Evolutionary conservation across 2,113 vertebrate species (phyloP).

Genomic region (Atlantisia rogersi): DNA sequence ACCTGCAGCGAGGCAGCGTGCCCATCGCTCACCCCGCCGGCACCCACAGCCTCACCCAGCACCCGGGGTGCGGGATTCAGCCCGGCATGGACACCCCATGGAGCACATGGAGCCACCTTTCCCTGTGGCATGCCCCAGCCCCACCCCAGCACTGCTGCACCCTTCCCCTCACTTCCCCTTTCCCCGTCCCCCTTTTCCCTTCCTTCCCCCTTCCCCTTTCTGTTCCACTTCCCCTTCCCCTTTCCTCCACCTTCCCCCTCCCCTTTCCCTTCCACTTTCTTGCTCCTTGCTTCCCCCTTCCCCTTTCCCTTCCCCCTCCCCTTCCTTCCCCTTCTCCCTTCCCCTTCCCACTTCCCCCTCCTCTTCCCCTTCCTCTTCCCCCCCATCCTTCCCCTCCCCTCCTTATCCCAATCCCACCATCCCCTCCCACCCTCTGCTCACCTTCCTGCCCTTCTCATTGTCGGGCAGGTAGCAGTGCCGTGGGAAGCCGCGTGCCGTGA

Average conservation of each 20-base stretch:
- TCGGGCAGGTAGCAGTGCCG: slow-evolving; percentile 96
- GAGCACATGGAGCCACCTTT: background rate
- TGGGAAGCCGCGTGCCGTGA: slow-evolving; percentile 93
- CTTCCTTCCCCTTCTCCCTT: no score
- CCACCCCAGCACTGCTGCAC: background rate
- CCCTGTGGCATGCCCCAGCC: background rate
- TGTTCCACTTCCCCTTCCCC: no score
- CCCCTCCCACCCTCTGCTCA: slow-evolving; percentile 21
- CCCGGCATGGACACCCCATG: accelerated
- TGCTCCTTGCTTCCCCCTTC: no score
- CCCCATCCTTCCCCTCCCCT: no score
- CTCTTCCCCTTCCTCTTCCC: background rate
- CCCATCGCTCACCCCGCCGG: accelerated
- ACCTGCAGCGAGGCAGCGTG: slow-evolving; percentile 45
- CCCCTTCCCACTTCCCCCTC: accelerated
- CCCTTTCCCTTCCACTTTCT: background rate
- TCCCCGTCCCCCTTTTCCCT: no score
- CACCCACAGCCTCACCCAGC: background rate
- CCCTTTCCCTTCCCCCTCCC: no score
- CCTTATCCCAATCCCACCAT: background rate
- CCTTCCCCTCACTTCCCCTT: background rate
- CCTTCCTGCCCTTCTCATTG: slow-evolving; percentile 93
- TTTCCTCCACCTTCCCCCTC: no score
- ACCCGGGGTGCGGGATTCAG: background rate
- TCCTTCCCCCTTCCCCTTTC: no score